Base-by-base conservation (phyloP, 37 sponge, comb jelly and placozoan species). In the Aphrocallistes beatrix region DNA sequence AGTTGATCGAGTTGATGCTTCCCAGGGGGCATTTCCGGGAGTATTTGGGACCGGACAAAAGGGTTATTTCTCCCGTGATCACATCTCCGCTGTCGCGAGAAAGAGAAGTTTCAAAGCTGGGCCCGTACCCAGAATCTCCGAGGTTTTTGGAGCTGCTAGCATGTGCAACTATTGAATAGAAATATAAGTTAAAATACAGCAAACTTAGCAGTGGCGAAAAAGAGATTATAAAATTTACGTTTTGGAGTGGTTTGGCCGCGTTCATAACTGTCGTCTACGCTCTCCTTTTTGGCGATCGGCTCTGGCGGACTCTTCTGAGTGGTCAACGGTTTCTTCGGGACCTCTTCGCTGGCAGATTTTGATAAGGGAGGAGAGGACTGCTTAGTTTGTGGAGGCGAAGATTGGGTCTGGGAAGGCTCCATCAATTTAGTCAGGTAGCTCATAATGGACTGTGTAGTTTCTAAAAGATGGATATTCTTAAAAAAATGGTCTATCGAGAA, bases 371-470 rank as follows among this genome's bases (percentile, higher is more conserved):
- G 75, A 60, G 75, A 60, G 34, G 75, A 3, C n/a, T 19, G 6
- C 10, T 19, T 25, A 3, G 3, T 28, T 19, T 3, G 10, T 3
- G 75, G 32, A 13, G 75, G 75, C 3, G 75, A 28, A 13, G 75
- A 19, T 17, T 47, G 49, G 17, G 17, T 17, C 49, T 47, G 49
- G 17, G 49, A 21, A 19, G 75, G 75, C 10, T 19, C n/a, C 75
- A 60, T 60, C n/a, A 60, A 30, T 30, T 60, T 60, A 13, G 75
- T 60, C 28, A 60, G 75, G n/a, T 60, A 60, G 25, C 3, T 28
- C 75, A 60, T 60, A 32, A 60, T 60, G n/a, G 75, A 19, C n/a
- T 60, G 75, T 19, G 75, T 60, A 60, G 75, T 60, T 30, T 60
- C 75, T 60, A 30, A 25, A 30, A 19, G n/a, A 3, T 3, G 34